Evolutionary conservation across 2,113 vertebrate genomes (phyloP).

Genomic region (Petaurus breviceps): DNA sequence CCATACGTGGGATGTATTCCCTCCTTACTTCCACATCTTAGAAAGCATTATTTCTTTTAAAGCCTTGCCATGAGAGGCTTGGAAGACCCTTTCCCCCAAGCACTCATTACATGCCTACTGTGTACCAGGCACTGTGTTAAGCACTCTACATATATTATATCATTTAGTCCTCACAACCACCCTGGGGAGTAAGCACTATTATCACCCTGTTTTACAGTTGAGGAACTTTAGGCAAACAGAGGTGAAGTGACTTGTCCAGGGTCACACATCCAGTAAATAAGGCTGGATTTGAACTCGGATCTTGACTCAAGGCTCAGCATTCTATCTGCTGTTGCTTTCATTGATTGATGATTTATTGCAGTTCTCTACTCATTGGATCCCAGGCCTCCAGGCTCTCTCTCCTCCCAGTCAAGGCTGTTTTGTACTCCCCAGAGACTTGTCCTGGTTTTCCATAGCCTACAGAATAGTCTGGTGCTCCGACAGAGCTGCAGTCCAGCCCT

Average conservation of each 20-base stretch:
- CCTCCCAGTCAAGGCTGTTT: background rate
- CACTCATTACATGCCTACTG: no score
- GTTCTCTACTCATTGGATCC: background rate
- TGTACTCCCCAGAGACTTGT: background rate
- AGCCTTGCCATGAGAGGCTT: no score
- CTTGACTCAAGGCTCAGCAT: background rate
- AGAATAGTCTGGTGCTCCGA: background rate
- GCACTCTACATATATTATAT: background rate
- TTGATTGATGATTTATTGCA: background rate
- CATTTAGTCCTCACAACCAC: background rate
- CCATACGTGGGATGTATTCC: no score
- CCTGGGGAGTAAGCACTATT: background rate
- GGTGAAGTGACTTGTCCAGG: background rate
- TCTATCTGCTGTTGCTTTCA: background rate
- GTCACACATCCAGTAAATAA: background rate
- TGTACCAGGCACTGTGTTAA: background rate
- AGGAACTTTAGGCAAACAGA: background rate
- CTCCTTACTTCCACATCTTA: no score
- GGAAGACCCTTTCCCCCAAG: no score
- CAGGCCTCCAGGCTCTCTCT: background rate
- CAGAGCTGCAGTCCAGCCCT: background rate
- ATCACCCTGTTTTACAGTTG: background rate
- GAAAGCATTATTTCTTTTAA: no score
- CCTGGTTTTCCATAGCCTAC: background rate
- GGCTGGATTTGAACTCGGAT: background rate